phyloP scores from a whole-genome alignment of 2,113 vertebrate species.

The Callipepla squamata region DNA sequence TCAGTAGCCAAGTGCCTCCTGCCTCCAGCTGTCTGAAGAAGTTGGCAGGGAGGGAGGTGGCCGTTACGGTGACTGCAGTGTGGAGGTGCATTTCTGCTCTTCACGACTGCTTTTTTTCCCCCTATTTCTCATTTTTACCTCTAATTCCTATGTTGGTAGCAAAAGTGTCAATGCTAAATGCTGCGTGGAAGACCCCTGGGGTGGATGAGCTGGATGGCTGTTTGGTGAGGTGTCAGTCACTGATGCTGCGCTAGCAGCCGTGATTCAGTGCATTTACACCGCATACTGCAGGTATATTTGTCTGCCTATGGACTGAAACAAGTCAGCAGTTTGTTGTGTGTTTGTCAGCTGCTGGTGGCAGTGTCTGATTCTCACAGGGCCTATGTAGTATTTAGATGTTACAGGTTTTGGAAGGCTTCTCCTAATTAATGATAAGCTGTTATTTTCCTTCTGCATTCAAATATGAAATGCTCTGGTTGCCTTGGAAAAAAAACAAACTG shows the following conservation, averaged over 20 bases:
- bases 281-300: slow-evolving; percentile 42
- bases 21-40: not conserved
- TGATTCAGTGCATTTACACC: not conserved
- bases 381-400: not conserved
- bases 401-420: not conserved
- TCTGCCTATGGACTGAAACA: not conserved
- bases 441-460: not conserved
- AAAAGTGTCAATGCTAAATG: not conserved
- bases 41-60: not conserved
- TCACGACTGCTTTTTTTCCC: not conserved
- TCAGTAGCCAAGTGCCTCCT: not conserved
- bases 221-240: not conserved
- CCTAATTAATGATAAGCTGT: not conserved
- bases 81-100: not conserved
- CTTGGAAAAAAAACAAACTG: not conserved
- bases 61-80: not conserved
- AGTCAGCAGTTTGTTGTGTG: not conserved
- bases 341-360: not conserved
- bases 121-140: not conserved
- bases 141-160: not conserved
- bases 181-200: not conserved
- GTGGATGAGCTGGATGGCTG: not conserved
- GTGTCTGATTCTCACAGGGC: not conserved
- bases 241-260: not conserved
- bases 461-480: not conserved